Evolutionary conservation across 2,888 invertebrate species (phyloP), one percentile per base, ranked within the genome.

Genomic region (Panorpa germanica): DNA sequence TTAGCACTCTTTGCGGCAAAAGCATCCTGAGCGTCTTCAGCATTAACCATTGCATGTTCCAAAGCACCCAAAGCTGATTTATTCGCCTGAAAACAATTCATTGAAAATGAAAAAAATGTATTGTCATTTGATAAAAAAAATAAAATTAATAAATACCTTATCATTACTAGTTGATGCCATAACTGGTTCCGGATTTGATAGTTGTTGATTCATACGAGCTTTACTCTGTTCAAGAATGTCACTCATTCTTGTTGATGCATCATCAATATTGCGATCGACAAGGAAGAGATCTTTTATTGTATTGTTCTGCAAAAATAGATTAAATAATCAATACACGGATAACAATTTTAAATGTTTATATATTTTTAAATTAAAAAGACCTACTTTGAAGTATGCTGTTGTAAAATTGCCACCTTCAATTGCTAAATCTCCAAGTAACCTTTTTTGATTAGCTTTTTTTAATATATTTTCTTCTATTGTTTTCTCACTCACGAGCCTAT

Each of bases 361-460:
- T n/a, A n/a, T n/a, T n/a, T n/a, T n/a, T n/a, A n/a, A n/a, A n/a
- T n/a, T n/a, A n/a, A n/a, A n/a, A n/a, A n/a, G n/a, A n/a, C n/a
- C n/a, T n/a, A n/a, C n/a, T n/a, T 90, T 85, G 59, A 98, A 88
- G 56, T 82, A 91, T 1, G 90, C 85, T 9, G 96, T 91, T 16
- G 95, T 98, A 53, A 98, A 99, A 58, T 91, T 93, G 6, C 96
- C 98, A 40, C 86, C 91, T 58, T 98, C 98, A 47, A 99, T 98
- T 27, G 98, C 95, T 48, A 96, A 68, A 56, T 93, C 88, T 29
- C 93, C 93, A 16, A 98, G 68, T 50, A 90, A 63, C 37, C 93
- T 69, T 56, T 99, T 98, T 56, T 98, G 95, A 55, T 86, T 88
- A 4, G 98, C 98, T 56, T 98, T 99, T 57, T 91, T 93, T 45